Base-by-base conservation (phyloP, 2,113 vertebrate species). In the Antigone vipio region DNA sequence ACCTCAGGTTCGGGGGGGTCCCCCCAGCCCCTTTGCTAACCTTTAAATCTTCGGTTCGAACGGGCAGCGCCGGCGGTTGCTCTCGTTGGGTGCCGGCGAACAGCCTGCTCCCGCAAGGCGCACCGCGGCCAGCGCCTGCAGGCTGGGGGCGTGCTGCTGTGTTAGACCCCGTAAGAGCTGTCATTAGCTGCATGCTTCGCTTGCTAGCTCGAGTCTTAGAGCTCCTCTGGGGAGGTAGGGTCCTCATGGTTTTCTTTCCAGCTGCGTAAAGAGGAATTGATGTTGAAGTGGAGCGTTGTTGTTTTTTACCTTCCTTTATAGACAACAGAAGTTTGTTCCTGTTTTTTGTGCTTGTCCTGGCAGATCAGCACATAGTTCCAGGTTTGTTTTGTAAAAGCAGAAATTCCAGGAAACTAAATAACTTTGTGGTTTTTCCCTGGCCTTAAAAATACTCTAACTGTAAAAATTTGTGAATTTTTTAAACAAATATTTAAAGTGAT, bases 161-260 rank as follows among this genome's bases (percentile, higher is more conserved):
- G 6, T 4, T 5, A 0, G 53, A 6, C 9, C 47, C 58, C 2
- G 38, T 2, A 0, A 1, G 45, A 78, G 78, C 64, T 93, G 95
- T 93, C 84, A 88, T 0, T 0, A 9, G 21, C 76, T 5, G 50
- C 23, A 5, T 26, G 35, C 55, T 35, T 13, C 55, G 63, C 60
- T 6, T 8, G 40, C 26, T 3, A 5, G 45, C 5, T 1, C 11
- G 11, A 3, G 24, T 4, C 53, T 5, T 8, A 2, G 32, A 2
- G 67, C 45, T 22, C 4, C 55, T 4, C 49, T 0, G 35, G 34
- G 42, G 21, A 20, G 44, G 40, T 3, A 2, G 49, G 45, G 83
- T 22, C 21, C 66, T 24, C 59, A 3, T 2, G 38, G 3, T 23
- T 11, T 8, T 21, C 40, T 8, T 42, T 42, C 40, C 40, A 42